These are phyloP conservation scores for Chrysotoxum bicinctum DNA, from an alignment of 2,888 invertebrate species.

Conservation along the genomic window DNA sequence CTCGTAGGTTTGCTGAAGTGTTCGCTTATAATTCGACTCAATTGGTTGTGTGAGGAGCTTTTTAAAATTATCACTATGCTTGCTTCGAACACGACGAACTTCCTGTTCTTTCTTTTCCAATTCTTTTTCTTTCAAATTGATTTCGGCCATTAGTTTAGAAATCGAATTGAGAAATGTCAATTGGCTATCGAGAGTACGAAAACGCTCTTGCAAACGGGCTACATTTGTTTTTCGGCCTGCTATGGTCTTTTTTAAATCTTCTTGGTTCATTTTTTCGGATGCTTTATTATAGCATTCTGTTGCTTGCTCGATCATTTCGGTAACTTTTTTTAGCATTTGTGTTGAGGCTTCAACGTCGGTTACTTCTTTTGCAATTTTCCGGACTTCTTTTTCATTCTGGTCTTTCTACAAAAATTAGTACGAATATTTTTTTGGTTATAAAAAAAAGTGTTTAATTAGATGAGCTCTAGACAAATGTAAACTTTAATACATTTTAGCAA, in stretches of 20 bases:
- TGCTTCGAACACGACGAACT: slow-evolving; percentile 85
- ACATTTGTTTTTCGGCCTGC: slow-evolving; percentile 84
- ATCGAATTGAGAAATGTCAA: slow-evolving; percentile 80
- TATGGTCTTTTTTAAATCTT: slow-evolving; percentile 82
- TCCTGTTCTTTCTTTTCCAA: slow-evolving; percentile 83
- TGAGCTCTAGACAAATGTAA: no score
- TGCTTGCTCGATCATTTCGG: slow-evolving; percentile 81
- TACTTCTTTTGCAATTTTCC: slow-evolving; percentile 84
- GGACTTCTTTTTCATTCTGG: slow-evolving; percentile 83
- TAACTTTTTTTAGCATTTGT: slow-evolving; percentile 81
- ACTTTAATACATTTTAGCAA: no score
- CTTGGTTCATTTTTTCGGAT: slow-evolving; percentile 75
- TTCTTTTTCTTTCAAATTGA: slow-evolving; percentile 79
- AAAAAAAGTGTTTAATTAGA: no score
- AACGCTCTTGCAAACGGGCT: slow-evolving; percentile 84
- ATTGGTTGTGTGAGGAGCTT: slow-evolving; percentile 86
- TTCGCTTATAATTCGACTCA: slow-evolving; percentile 84
- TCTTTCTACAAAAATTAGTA: slow-evolving; percentile 67
- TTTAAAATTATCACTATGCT: slow-evolving; percentile 86
- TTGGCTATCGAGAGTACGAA: slow-evolving; percentile 84
- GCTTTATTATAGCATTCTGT: slow-evolving; percentile 76
- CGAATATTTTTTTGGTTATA: no score
- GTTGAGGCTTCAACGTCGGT: slow-evolving; percentile 84
- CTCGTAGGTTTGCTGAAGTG: slow-evolving; percentile 84
- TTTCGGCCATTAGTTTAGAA: slow-evolving; percentile 78